These are phyloP conservation scores for Spinibarbus caldwelli DNA, from an alignment of 2,797 vertebrate genomes.

Conservation along the genomic window DNA sequence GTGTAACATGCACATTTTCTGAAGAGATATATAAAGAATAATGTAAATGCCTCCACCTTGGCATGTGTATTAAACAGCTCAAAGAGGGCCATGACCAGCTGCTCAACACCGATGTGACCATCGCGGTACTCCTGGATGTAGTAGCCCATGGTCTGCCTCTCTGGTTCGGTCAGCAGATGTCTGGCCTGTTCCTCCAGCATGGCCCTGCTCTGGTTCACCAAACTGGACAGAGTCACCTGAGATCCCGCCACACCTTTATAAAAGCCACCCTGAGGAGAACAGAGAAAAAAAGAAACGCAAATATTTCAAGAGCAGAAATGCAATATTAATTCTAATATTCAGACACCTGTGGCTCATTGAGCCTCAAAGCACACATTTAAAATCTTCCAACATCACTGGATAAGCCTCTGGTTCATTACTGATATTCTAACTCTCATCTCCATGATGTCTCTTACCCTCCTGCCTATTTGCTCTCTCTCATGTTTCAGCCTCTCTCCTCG, in stretches of 20 bases:
- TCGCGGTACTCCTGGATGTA: slow-evolving; percentile 93
- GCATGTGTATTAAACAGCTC: slow-evolving; percentile 95
- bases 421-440: slow-evolving; percentile 20
- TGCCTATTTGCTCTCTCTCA: neutral
- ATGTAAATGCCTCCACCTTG: slow-evolving; percentile 78
- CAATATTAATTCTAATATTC: neutral
- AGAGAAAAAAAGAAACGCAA: neutral
- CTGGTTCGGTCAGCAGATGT: slow-evolving; percentile 88
- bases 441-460: slow-evolving; percentile 13
- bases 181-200: slow-evolving; percentile 93
- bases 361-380: slow-evolving; percentile 4
- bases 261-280: slow-evolving; percentile 81
- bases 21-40: neutral
- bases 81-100: slow-evolving; percentile 91
- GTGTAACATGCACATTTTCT: neutral
- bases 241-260: slow-evolving; percentile 93
- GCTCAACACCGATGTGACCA: slow-evolving; percentile 86
- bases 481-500: slow-evolving; percentile 1
- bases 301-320: neutral
- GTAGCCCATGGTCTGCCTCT: slow-evolving; percentile 92
- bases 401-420: neutral
- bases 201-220: slow-evolving; percentile 90
- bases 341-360: neutral
- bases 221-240: slow-evolving; percentile 93
- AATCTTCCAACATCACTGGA: slow-evolving; percentile 5